Percentiles rank a stretch among this genome's conserved stretches.
Evolutionary conservation across 1,140 invertebrate genomes (phyloP).

Genomic region (Pissodes strobi): DNA sequence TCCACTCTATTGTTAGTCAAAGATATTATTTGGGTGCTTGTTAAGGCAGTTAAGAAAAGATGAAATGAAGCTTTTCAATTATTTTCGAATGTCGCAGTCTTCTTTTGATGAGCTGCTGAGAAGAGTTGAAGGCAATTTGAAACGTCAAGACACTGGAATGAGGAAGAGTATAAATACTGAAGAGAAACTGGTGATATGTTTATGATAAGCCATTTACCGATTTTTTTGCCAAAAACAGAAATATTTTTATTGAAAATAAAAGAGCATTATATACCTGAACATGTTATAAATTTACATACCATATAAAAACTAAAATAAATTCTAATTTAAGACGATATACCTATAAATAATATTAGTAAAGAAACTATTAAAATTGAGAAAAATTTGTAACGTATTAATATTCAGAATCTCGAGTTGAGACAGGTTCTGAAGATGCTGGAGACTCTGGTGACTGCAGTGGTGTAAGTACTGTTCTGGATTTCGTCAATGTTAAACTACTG

Average conservation of each 20-base stretch:
- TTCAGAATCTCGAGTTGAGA: neutral
- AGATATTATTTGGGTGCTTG: neutral
- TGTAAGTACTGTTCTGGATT: neutral
- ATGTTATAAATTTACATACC: too few species aligned
- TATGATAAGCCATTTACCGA: conserved; percentile 18
- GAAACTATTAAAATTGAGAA: too few species aligned
- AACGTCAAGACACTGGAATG: conserved; percentile 37
- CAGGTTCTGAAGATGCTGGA: neutral
- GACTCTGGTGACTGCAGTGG: neutral
- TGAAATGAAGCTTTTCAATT: conserved; percentile 36
- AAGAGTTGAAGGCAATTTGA: conserved; percentile 28
- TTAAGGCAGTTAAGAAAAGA: neutral
- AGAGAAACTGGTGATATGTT: conserved; percentile 36
- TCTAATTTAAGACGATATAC: neutral
- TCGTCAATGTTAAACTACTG: neutral
- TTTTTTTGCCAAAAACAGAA: neutral
- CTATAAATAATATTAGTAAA: neutral
- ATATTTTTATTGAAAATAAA: neutral
- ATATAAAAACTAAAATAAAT: neutral
- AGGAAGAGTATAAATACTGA: conserved; percentile 35
- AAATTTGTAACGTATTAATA: too few species aligned
- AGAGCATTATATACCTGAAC: neutral
- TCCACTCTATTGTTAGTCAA: neutral
- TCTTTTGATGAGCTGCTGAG: conserved; percentile 38
- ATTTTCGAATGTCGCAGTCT: conserved; percentile 40